Conservation (phyloP, 2,888 invertebrate genomes). For the Synanthedon myopaeformis region DNA sequence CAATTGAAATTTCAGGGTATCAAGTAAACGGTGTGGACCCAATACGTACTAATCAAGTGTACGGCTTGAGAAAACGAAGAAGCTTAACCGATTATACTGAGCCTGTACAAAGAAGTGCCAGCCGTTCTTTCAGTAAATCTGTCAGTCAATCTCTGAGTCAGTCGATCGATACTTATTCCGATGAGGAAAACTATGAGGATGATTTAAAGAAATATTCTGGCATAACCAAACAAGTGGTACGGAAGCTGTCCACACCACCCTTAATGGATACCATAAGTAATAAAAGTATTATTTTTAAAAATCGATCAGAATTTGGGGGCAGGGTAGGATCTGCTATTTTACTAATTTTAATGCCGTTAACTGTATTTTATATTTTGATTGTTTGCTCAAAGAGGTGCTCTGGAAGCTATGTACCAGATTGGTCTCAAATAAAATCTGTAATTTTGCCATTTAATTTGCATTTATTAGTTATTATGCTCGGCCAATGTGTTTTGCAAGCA, state of each 20-base stretch:
- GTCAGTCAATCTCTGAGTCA: constrained; percentile 48
- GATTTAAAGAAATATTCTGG: constrained; percentile 23
- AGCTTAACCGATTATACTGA: constrained; percentile 26
- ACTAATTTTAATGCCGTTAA: constrained; percentile 41
- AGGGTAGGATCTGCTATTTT: constrained; percentile 34
- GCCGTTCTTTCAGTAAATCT: constrained; percentile 32
- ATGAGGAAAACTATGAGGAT: constrained; percentile 50
- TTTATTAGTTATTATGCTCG: constrained; percentile 32
- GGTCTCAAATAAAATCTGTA: constrained; percentile 24
- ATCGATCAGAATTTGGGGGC: constrained; percentile 56
- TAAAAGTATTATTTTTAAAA: constrained; percentile 24
- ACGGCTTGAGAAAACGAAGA: constrained; percentile 33
- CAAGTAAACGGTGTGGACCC: constrained; percentile 39
- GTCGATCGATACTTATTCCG: constrained; percentile 47
- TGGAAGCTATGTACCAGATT: constrained; percentile 28
- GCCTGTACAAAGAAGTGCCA: neutral
- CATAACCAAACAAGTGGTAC: constrained; percentile 19
- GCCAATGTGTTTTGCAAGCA: constrained; percentile 58
- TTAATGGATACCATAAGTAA: constrained; percentile 34
- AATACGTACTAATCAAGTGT: constrained; percentile 22
- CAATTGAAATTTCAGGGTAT: constrained; percentile 23
- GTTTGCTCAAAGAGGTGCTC: constrained; percentile 48
- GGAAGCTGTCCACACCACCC: constrained; percentile 51
- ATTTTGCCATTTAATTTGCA: constrained; percentile 35
- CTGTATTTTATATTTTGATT: constrained; percentile 39